These are phyloP conservation scores for Rhodinocichla rosea DNA, from an alignment of 2,113 vertebrate species.

Conservation along the genomic window DNA sequence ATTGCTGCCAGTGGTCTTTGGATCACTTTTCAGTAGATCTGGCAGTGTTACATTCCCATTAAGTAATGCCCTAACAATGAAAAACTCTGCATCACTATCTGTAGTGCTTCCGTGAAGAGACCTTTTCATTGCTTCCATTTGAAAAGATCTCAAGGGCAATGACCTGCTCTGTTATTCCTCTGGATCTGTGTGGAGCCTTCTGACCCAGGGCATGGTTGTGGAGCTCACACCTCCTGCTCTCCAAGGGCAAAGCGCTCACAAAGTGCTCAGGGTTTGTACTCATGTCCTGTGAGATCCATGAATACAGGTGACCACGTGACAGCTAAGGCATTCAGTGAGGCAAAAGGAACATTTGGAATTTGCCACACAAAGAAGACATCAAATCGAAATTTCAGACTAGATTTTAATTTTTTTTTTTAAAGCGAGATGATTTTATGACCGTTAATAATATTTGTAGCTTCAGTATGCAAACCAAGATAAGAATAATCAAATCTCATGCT, in stretches of 20 bases:
- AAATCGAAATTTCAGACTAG: not conserved
- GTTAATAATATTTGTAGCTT: constrained; percentile 19
- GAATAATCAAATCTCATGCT: constrained; percentile 62
- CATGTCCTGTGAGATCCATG: not conserved
- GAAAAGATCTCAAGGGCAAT: not conserved
- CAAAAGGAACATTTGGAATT: not conserved
- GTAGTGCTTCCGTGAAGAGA: not conserved
- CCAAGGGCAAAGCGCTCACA: not conserved
- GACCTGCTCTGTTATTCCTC: not conserved
- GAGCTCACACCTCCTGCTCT: not conserved
- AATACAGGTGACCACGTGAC: not conserved
- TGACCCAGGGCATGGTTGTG: not conserved
- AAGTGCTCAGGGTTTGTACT: not conserved
- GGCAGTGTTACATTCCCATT: not conserved
- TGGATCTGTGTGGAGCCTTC: not conserved
- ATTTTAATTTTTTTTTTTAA: not conserved
- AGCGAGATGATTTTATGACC: constrained; percentile 6
- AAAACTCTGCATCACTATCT: not conserved
- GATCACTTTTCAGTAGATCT: not conserved
- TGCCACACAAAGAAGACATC: not conserved
- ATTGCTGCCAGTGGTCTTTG: not conserved
- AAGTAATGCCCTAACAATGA: not conserved
- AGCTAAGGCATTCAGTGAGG: not conserved
- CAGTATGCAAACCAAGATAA: constrained; percentile 32
- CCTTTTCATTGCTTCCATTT: not conserved